Evolutionary conservation across 2,888 invertebrate genomes (phyloP).

Genomic region (Conus canariensis): DNA sequence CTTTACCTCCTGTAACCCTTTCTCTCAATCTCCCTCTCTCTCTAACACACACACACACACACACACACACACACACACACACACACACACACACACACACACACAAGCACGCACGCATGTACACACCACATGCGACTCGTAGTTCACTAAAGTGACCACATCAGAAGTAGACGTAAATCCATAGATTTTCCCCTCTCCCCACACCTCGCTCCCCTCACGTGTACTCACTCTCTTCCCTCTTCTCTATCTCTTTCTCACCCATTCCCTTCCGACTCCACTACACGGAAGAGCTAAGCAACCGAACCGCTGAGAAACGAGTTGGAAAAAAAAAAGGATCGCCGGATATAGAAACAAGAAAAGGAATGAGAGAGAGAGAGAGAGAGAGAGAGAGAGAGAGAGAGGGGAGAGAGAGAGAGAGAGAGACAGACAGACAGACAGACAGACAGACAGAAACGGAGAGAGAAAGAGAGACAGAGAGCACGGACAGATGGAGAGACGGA

Average conservation of each 20-base stretch:
- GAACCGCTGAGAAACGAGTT: too few relatives aligned
- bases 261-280: too few relatives aligned
- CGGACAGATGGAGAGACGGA: background rate
- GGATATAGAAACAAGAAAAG: too few relatives aligned
- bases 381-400: background rate
- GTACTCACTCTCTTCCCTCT: too few relatives aligned
- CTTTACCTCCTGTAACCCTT: background rate
- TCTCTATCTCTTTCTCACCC: too few relatives aligned
- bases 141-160: too few relatives aligned
- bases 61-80: conserved; percentile 26
- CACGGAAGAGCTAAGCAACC: too few relatives aligned
- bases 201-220: too few relatives aligned
- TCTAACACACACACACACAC: background rate
- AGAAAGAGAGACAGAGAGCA: background rate
- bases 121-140: too few relatives aligned
- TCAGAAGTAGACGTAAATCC: too few relatives aligned
- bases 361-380: background rate
- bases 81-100: conserved; percentile 17
- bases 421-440: background rate
- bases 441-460: background rate
- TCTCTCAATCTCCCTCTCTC: background rate
- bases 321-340: too few relatives aligned
- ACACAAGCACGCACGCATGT: background rate
- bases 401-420: background rate
- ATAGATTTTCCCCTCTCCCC: too few relatives aligned